These are phyloP conservation scores for Gymnoscopelus microlampas DNA, from an alignment of 2,797 vertebrate species.

Conservation along the genomic window DNA sequence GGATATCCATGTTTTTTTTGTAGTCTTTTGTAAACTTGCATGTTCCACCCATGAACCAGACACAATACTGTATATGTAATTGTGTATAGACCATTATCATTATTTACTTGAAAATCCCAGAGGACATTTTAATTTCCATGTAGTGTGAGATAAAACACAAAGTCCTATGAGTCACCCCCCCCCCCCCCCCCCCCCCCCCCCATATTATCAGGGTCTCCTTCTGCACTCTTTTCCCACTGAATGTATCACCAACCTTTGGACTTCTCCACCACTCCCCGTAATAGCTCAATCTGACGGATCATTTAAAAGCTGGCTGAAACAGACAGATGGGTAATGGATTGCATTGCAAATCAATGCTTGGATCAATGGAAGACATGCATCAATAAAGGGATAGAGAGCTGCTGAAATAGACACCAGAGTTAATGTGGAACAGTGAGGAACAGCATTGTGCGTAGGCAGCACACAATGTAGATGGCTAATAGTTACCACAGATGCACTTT, in stretches of 20 bases:
- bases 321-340: slow-evolving; percentile 82
- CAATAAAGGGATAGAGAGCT: slow-evolving; percentile 80
- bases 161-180: neutral
- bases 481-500: slow-evolving; percentile 58
- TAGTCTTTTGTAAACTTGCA: too few species aligned
- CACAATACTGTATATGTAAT: too few species aligned
- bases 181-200: neutral
- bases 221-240: slow-evolving; percentile 16
- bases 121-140: neutral
- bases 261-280: slow-evolving; percentile 72
- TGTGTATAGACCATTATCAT: too few species aligned
- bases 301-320: slow-evolving; percentile 80
- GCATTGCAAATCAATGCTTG: slow-evolving; percentile 76
- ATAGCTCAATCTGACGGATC: slow-evolving; percentile 77
- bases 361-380: slow-evolving; percentile 80
- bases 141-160: neutral
- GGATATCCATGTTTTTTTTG: too few species aligned
- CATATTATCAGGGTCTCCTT: neutral
- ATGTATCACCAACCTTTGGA: slow-evolving; percentile 76
- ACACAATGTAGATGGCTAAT: slow-evolving; percentile 52
- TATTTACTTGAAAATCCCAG: too few species aligned
- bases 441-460: slow-evolving; percentile 54
- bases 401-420: slow-evolving; percentile 75
- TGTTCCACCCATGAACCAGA: too few species aligned
- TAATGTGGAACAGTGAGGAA: slow-evolving; percentile 59